These are phyloP conservation scores for Gasterosteus nipponicus DNA, from an alignment of 2,113 vertebrate genomes.

Conservation along the genomic window DNA sequence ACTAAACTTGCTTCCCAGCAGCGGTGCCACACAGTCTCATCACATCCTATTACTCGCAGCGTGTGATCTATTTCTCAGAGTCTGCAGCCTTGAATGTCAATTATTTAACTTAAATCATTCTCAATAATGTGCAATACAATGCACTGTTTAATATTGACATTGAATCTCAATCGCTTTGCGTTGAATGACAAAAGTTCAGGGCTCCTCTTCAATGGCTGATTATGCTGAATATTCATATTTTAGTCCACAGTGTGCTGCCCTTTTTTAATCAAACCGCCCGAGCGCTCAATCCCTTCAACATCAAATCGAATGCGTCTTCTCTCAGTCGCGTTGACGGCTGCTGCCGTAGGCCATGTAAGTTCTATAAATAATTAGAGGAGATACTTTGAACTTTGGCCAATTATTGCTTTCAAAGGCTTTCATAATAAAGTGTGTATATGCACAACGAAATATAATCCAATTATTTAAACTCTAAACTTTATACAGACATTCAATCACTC, in stretches of 20 bases:
- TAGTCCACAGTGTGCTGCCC: background rate
- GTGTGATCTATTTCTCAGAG: conserved; percentile 10
- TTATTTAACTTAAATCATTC: conserved; percentile 23
- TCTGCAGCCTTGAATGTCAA: conserved; percentile 17
- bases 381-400: conserved; percentile 35
- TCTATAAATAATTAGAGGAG: conserved; percentile 17
- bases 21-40: background rate
- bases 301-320: conserved; percentile 12
- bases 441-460: too few relatives aligned
- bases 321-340: conserved; percentile 26
- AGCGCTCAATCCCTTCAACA: conserved; percentile 7
- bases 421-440: too few relatives aligned
- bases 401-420: conserved; percentile 6
- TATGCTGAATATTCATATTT: conserved; percentile 30
- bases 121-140: conserved; percentile 12
- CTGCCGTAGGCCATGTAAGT: conserved; percentile 12
- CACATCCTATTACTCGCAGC: conserved; percentile 3
- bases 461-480: too few relatives aligned
- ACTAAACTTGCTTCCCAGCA: conserved; percentile 11
- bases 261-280: background rate
- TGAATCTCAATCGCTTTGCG: conserved; percentile 4
- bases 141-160: background rate
- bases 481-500: too few relatives aligned
- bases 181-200: conserved; percentile 4
- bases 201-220: background rate